Evolutionary conservation across 2,797 vertebrate species (phyloP).

Genomic region (Orestias chungarensis): DNA sequence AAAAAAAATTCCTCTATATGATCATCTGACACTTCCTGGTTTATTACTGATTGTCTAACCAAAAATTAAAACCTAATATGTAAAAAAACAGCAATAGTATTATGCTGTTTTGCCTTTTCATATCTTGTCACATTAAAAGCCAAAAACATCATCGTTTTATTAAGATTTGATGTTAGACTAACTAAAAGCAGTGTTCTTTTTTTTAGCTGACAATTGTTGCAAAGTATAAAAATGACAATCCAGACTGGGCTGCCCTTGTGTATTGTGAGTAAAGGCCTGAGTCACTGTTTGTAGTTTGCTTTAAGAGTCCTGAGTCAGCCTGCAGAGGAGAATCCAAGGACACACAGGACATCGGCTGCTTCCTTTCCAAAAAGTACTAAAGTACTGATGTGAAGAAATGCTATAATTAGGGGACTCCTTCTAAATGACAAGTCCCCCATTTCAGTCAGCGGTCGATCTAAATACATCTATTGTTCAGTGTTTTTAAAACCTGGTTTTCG

Average conservation of each 20-base stretch:
- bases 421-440: too few species aligned
- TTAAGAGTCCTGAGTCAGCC: constrained; percentile 31
- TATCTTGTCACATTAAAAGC: background rate
- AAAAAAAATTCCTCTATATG: too few species aligned
- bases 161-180: too few species aligned
- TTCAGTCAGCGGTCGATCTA: background rate
- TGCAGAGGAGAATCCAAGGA: constrained; percentile 33
- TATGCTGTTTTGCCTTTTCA: too few species aligned
- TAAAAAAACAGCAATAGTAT: too few species aligned
- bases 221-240: background rate
- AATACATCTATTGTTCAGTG: background rate
- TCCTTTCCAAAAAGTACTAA: background rate
- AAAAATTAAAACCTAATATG: too few species aligned
- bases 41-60: background rate
- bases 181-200: background rate
- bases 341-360: constrained; percentile 2
- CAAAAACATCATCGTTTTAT: background rate
- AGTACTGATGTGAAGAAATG: background rate
- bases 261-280: constrained; percentile 21
- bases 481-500: too few species aligned
- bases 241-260: background rate
- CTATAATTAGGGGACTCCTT: background rate
- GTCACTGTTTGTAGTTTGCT: constrained; percentile 25
- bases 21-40: background rate
- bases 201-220: background rate